Evolutionary conservation across 2,888 invertebrate species (phyloP).

Genomic region (Suillia variegata): DNA sequence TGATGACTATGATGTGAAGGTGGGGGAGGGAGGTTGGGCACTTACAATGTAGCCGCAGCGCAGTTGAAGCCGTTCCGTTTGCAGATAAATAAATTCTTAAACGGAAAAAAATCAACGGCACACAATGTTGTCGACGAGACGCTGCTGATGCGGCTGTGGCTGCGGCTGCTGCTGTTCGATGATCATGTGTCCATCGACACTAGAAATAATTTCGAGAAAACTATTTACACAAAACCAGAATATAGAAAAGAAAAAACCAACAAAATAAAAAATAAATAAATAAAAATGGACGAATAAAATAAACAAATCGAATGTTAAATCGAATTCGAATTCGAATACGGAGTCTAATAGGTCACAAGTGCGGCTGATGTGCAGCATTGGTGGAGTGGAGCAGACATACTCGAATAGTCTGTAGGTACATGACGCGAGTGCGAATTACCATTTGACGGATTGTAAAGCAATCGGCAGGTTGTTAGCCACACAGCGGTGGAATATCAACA

Average conservation of each 20-base stretch:
- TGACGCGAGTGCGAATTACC: too few relatives aligned
- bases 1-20: not conserved
- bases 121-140: not conserved
- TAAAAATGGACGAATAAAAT: not conserved
- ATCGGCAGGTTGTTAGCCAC: constrained; percentile 46
- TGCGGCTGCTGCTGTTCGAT: too few relatives aligned
- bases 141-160: too few relatives aligned
- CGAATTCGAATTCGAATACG: too few relatives aligned
- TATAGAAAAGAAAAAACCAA: not conserved
- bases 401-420: too few relatives aligned
- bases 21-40: too few relatives aligned
- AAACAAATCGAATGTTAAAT: too few relatives aligned
- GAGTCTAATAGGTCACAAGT: not conserved
- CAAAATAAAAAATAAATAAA: not conserved
- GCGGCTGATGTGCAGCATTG: not conserved
- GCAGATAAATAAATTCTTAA: constrained; percentile 13
- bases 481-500: too few relatives aligned
- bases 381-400: too few relatives aligned
- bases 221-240: constrained; percentile 6
- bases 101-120: constrained; percentile 16
- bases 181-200: constrained; percentile 18
- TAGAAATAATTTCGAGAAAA: constrained; percentile 9
- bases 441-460: constrained; percentile 49
- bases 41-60: not conserved
- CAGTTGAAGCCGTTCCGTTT: constrained; percentile 20